Evolutionary conservation across 2,888 invertebrate genomes (phyloP).

Genomic region (Drosophila falleni): DNA sequence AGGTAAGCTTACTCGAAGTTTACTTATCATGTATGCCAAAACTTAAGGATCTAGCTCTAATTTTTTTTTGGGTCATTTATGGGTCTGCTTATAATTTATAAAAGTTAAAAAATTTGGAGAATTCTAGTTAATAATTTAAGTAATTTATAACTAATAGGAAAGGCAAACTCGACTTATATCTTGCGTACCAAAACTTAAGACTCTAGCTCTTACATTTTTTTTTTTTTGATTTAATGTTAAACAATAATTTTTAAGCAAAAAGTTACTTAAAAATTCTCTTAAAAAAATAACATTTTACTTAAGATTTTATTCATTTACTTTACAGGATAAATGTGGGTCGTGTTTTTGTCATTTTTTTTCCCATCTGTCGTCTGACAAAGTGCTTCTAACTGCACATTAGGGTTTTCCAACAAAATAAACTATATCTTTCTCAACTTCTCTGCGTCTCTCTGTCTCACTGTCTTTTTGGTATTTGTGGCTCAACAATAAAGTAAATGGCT

Average conservation of each 20-base stretch:
- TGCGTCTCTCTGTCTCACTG: no score
- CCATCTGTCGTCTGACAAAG: conserved; percentile 56
- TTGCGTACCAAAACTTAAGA: not conserved
- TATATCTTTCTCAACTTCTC: conserved; percentile 1
- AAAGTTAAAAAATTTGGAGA: no score
- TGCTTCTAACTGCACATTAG: conserved; percentile 64
- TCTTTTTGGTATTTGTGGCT: conserved; percentile 17
- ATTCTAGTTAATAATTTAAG: no score
- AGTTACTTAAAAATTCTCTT: not conserved
- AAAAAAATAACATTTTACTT: not conserved
- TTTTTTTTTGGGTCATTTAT: no score
- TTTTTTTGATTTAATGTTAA: not conserved
- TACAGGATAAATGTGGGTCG: conserved; percentile 16
- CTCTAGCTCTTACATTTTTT: not conserved
- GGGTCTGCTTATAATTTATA: no score
- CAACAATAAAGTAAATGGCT: conserved; percentile 48
- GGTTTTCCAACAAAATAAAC: conserved; percentile 26
- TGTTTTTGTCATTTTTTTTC: conserved; percentile 1
- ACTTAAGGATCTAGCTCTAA: not conserved
- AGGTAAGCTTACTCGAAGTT: not conserved
- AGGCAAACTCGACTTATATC: not conserved
- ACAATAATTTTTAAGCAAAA: not conserved
- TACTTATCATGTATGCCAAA: not conserved
- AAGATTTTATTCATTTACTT: no score
- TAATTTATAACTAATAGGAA: not conserved